A percentile compares a stretch with the other conserved stretches of the same genome.
phyloP scores from a whole-genome alignment of 2,888 invertebrate species.

The Nemotelus pantherinus region DNA sequence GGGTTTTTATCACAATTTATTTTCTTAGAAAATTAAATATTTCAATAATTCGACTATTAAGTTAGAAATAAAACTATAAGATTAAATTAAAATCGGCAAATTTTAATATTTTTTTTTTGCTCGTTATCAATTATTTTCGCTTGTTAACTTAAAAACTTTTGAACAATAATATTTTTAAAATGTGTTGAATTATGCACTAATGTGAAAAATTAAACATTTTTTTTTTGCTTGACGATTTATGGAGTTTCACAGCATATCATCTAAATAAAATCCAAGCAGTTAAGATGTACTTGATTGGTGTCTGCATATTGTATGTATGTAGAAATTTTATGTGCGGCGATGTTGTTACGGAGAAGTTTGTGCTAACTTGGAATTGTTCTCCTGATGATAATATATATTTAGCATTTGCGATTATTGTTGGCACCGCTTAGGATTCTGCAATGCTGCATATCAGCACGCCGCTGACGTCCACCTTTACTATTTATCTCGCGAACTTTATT shows the following conservation, averaged over 20 bases:
- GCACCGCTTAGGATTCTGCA: conserved; percentile 68
- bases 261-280: conserved; percentile 24
- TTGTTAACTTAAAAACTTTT: too few species aligned
- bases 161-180: neutral
- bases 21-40: conserved; percentile 28
- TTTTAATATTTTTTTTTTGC: conserved; percentile 20
- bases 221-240: neutral
- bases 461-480: conserved; percentile 67
- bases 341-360: conserved; percentile 39
- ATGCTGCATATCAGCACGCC: conserved; percentile 68
- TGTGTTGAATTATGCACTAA: neutral
- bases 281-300: conserved; percentile 1
- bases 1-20: conserved; percentile 43
- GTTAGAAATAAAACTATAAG: neutral
- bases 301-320: neutral
- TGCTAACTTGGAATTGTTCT: conserved; percentile 23
- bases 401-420: conserved; percentile 73
- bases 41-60: conserved; percentile 29
- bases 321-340: conserved; percentile 26
- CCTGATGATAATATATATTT: conserved; percentile 54
- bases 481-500: conserved; percentile 69
- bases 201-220: too few species aligned
- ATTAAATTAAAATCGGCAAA: conserved; percentile 37
- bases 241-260: conserved; percentile 20
- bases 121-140: too few species aligned